Percentiles rank a stretch among this genome's conserved stretches.
Evolutionary conservation across 2,113 vertebrate genomes (phyloP).

Genomic region (Garra rufa): DNA sequence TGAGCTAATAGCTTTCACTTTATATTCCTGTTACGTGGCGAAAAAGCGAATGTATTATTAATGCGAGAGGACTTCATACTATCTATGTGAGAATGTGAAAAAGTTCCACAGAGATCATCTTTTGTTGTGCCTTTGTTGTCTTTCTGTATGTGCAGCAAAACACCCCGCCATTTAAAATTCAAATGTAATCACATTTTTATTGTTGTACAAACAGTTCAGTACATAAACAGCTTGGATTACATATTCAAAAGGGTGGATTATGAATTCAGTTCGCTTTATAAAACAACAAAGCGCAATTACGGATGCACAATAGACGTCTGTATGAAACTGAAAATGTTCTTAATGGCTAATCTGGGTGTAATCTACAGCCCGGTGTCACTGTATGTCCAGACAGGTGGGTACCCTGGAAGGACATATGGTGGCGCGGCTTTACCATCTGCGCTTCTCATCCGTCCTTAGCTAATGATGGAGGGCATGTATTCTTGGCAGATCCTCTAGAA

Average conservation of each 20-base stretch:
- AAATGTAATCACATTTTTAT: slow-evolving; percentile 2
- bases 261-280: slow-evolving; percentile 10
- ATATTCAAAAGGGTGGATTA: slow-evolving; percentile 6
- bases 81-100: slow-evolving; percentile 22
- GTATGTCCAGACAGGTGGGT: slow-evolving; percentile 51
- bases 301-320: background rate
- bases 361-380: slow-evolving; percentile 40
- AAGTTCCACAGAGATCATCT: slow-evolving; percentile 27
- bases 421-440: slow-evolving; percentile 47
- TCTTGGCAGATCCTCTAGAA: slow-evolving; percentile 59
- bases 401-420: slow-evolving; percentile 52
- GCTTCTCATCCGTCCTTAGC: slow-evolving; percentile 46
- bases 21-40: slow-evolving; percentile 20
- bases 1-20: background rate
- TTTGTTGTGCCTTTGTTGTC: background rate
- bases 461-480: slow-evolving; percentile 51
- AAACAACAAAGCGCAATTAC: background rate
- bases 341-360: slow-evolving; percentile 37
- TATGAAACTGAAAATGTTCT: background rate
- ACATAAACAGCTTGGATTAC: background rate
- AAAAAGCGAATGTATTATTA: slow-evolving; percentile 37
- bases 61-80: background rate
- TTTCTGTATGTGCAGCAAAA: background rate
- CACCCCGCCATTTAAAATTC: background rate
- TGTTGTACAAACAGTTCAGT: slow-evolving; percentile 7